Base-by-base conservation (phyloP, 2,888 invertebrate genomes). In the Celastrina argiolus region DNA sequence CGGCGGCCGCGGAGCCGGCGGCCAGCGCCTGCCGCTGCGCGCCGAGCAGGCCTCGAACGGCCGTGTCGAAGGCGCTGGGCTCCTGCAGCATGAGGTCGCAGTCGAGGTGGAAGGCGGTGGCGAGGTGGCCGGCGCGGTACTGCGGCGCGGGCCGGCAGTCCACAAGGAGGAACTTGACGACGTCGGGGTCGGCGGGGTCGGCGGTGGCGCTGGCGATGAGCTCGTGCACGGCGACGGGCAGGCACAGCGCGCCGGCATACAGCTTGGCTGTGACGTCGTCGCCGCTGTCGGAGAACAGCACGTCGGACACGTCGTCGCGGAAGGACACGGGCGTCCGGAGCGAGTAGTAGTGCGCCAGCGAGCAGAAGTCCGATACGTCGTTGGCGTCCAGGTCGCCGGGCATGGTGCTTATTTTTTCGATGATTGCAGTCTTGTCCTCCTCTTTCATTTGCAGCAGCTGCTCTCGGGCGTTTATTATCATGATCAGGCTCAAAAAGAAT, bases 81-180 rank as follows among this genome's bases (percentile, higher is more conserved):
- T 98, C 98, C 91, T 98, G 98, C 68, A 99, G 92, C 97, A 99
- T 98, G 78, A 99, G 92, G 86, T 97, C 97, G 78, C 98, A 98
- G 85, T 99, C 99, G 71, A 99, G 92, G 88, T 99, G 99, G 91
- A 99, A 99, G 66, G 99, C 99, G 65, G 98, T 99, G 1, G 98
- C 96, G 72, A 99, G 93, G 90, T 99, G 99, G 0, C 99, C 99
- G 66, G 96, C 95, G 89, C 99, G 99, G 81, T 99, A 99, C 80
- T 99, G 98, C 73, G 98, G 98, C 12, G 97, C 95, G 8, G 99
- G 98, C 71, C 99, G 94, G 83, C 99, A 99, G 85, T 99, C 99
- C 8, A 99, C 98, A 71, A 99, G 92, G 85, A 99, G 99, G 85
- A 98, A 99, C 75, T 97, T 93, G 0, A 96, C 95, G 70, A 88